These are phyloP conservation scores for Pyralis farinalis DNA, from an alignment of 2,888 invertebrate genomes.

Conservation along the genomic window DNA sequence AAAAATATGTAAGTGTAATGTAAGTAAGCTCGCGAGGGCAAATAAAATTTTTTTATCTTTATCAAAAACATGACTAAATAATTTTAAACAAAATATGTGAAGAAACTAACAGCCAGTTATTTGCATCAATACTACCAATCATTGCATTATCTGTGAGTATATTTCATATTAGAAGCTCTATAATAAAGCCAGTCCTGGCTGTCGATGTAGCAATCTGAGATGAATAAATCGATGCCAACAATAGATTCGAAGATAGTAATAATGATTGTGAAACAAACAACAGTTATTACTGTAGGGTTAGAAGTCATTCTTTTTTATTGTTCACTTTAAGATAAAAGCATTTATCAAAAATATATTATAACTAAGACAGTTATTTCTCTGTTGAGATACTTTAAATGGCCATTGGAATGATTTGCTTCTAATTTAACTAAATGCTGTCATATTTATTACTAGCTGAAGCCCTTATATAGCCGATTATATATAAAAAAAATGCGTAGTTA, in stretches of 20 bases:
- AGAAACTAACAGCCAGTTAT: background rate
- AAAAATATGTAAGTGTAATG: too few species aligned
- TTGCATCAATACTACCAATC: conserved; percentile 1
- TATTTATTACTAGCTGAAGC: too few species aligned
- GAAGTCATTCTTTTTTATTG: conserved; percentile 8
- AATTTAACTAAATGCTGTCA: too few species aligned
- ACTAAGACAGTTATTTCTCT: background rate
- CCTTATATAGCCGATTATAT: too few species aligned
- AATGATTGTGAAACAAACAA: conserved; percentile 20
- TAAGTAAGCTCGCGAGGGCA: too few species aligned
- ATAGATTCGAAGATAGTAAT: conserved; percentile 19
- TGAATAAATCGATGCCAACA: conserved; percentile 21
- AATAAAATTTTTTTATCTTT: too few species aligned
- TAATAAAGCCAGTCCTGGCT: conserved; percentile 14
- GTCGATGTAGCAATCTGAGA: conserved; percentile 23
- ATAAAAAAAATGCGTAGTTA: too few species aligned
- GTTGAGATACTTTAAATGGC: background rate
- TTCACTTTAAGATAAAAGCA: background rate
- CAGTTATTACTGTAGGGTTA: conserved; percentile 15
- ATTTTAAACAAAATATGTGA: background rate
- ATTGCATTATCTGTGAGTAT: conserved; percentile 5
- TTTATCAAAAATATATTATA: background rate
- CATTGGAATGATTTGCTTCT: too few species aligned
- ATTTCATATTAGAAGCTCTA: conserved; percentile 9
- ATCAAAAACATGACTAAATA: too few species aligned